Evolutionary conservation across 2,888 invertebrate genomes (phyloP), one percentile per base, ranked within the genome.

Genomic region (Troides helena): DNA sequence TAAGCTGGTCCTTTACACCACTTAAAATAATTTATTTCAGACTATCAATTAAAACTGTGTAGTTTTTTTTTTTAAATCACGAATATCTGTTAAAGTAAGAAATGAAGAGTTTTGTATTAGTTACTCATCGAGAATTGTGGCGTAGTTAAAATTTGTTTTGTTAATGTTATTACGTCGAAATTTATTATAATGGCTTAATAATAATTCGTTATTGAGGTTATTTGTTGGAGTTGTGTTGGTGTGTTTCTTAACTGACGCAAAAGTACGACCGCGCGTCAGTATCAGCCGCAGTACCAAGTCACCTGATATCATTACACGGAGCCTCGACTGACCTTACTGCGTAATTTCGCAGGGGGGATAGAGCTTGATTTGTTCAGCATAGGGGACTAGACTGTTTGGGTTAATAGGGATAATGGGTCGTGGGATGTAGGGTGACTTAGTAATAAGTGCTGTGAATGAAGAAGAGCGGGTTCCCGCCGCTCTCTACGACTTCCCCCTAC

Each of bases 401-500:
- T 46, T 69, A 74, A 74, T 75, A 72, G 73, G 72, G 69, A 69
- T 65, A 69, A 73, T 72, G 72, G 75, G 73, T 74, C 76, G 73
- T 74, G 74, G 76, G 75, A 75, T 76, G 77, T 75, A 67, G 73
- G 69, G 66, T 66, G 69, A 62, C 58, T 23, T n/a, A 58, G 62
- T 46, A 61, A 59, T 60, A 65, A 69, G 59, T 71, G 70, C 59
- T 65, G 68, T 75, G 70, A 75, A 74, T 73, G 76, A 69, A 74
- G 65, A 71, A 66, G 56, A 58, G 69, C 59, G 73, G 72, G 71
- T 72, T 61, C 59, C 73, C 72, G 68, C 70, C 73, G 74, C 72
- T 71, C 66, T 10, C 69, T 74, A 74, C 78, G 30, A 30, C 4
- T 30, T 30, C 30, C 30, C 30, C 21, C 21, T 21, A 21, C 21